These are phyloP conservation scores for Noctilio leporinus DNA, from an alignment of 2,113 vertebrate genomes.

Conservation along the genomic window DNA sequence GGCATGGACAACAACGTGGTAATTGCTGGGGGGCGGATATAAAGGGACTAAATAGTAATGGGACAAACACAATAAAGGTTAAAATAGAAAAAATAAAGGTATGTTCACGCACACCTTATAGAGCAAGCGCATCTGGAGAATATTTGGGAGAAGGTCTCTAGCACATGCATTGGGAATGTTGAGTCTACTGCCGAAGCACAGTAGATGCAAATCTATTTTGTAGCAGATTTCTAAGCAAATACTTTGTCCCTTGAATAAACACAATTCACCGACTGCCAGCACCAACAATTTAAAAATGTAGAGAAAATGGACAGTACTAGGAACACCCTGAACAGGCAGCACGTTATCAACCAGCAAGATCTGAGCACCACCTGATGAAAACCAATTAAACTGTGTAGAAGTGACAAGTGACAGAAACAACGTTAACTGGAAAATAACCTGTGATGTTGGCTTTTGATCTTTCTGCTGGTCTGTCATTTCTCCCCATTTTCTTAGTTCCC, in stretches of 20 bases:
- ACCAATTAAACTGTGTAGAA: background rate
- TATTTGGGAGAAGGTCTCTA: background rate
- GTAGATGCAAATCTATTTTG: no score
- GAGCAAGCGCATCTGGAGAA: background rate
- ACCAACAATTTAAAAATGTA: background rate
- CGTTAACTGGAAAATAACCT: background rate
- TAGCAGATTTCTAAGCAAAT: background rate
- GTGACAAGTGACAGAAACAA: background rate
- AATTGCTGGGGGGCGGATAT: no score
- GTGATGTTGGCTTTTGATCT: background rate
- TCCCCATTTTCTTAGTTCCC: background rate
- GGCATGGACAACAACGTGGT: no score
- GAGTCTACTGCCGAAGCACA: background rate
- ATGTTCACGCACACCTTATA: background rate
- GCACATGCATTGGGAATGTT: background rate
- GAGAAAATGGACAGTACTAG: background rate
- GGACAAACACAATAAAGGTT: no score
- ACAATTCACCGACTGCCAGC: background rate
- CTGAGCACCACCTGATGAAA: constrained; percentile 1
- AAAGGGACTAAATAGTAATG: no score
- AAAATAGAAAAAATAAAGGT: no score
- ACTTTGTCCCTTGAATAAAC: background rate
- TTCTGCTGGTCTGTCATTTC: background rate
- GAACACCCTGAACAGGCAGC: background rate
- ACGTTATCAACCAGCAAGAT: background rate